phyloP scores from a whole-genome alignment of 64 coral and sea anemone species.

The Cladopsammia gracilis region DNA sequence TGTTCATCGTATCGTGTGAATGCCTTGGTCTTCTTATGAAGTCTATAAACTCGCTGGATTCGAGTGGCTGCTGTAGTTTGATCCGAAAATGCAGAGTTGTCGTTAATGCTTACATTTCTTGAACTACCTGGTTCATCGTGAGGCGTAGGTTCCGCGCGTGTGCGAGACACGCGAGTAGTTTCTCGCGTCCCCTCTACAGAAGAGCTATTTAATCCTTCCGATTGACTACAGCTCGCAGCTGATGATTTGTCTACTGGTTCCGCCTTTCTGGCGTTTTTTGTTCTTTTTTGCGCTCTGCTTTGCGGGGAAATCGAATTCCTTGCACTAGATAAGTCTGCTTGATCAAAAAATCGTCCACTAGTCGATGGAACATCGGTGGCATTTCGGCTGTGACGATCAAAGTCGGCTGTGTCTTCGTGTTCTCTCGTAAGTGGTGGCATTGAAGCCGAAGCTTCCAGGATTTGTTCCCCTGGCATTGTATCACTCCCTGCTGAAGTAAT shows the following conservation, averaged over 20 bases:
- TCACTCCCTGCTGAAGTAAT: not conserved
- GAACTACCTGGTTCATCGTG: not conserved
- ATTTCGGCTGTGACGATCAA: not conserved
- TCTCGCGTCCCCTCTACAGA: not conserved
- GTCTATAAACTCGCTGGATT: conserved; percentile 88
- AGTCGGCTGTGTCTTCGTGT: not conserved
- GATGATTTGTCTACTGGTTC: not conserved
- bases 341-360: not conserved
- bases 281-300: not conserved
- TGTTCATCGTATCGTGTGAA: not conserved
- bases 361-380: not conserved
- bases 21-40: conserved; percentile 67
- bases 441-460: not conserved
- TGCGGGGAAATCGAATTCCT: not conserved
- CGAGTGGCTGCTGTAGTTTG: conserved; percentile 75
- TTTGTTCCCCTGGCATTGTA: not conserved
- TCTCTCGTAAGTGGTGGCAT: not conserved
- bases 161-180: conserved; percentile 1
- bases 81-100: not conserved
- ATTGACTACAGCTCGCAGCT: not conserved
- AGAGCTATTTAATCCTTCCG: not conserved
- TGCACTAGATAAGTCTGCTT: not conserved
- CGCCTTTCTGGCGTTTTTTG: conserved; percentile 34
- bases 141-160: conserved; percentile 31
- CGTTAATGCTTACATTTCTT: not conserved